Percentiles rank a stretch among this genome's conserved stretches.
Evolutionary conservation across 2,113 vertebrate species (phyloP).

Genomic region (Protobothrops mucrosquamatus): DNA sequence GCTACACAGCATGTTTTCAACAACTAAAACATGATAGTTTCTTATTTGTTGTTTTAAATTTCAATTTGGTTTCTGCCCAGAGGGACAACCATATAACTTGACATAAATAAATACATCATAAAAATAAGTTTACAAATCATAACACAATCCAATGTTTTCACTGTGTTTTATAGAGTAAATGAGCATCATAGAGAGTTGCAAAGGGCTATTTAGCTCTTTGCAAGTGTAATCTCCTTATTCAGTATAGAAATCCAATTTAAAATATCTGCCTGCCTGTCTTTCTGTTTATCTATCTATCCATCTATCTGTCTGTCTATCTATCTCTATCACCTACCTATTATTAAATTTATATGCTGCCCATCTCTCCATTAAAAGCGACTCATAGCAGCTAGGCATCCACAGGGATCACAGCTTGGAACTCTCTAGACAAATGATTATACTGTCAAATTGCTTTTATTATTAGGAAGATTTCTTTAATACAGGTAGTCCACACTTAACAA

Average conservation of each 20-base stretch:
- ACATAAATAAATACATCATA: background rate
- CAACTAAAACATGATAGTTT: background rate
- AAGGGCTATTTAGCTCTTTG: background rate
- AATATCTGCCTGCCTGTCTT: background rate
- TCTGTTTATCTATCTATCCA: too few relatives aligned
- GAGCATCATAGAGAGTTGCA: background rate
- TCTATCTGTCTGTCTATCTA: background rate
- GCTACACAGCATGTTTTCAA: background rate
- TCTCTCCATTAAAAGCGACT: background rate
- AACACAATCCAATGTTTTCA: background rate
- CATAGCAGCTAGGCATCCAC: background rate
- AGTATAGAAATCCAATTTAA: background rate
- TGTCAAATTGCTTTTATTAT: background rate
- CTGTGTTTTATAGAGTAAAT: background rate
- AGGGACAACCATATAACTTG: background rate
- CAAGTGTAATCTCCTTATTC: background rate
- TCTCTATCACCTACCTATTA: background rate
- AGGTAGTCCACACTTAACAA: background rate
- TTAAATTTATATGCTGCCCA: background rate
- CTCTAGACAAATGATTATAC: background rate
- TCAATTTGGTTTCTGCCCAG: background rate
- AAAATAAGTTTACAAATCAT: background rate
- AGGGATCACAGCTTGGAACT: background rate
- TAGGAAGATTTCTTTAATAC: background rate
- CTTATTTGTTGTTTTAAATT: background rate